Evolutionary conservation across 2,113 vertebrate genomes (phyloP).

Genomic region (Pheucticus melanocephalus): DNA sequence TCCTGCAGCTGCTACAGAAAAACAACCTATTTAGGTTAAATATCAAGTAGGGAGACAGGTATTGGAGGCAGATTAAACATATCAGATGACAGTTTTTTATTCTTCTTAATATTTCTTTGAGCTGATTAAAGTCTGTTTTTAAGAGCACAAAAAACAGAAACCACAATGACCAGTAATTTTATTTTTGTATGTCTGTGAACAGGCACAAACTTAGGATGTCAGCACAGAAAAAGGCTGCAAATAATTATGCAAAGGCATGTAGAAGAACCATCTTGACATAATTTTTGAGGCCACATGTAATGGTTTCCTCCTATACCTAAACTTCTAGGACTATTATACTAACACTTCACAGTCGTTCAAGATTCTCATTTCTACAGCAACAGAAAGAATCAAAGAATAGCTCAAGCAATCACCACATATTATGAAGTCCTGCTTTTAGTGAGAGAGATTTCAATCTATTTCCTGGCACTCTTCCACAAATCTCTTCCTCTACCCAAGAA

Average conservation of each 20-base stretch:
- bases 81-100: neutral
- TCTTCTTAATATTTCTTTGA: neutral
- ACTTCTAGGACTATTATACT: neutral
- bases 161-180: neutral
- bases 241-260: neutral
- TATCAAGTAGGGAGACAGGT: fast-evolving
- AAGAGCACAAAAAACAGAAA: neutral
- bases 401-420: neutral
- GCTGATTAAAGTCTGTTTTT: neutral
- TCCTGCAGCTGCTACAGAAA: neutral
- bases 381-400: neutral
- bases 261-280: neutral
- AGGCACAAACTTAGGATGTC: neutral
- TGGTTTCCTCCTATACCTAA: neutral
- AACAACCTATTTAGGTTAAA: neutral
- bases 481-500: neutral
- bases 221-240: neutral
- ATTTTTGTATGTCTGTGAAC: neutral
- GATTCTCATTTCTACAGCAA: neutral
- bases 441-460: neutral
- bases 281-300: neutral
- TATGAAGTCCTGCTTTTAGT: neutral
- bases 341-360: neutral
- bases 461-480: neutral
- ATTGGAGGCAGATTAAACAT: fast-evolving